A percentile compares a stretch with the other conserved stretches of the same genome.
Evolutionary conservation across 2,888 invertebrate species (phyloP).

Genomic region (Saturnia japonica): DNA sequence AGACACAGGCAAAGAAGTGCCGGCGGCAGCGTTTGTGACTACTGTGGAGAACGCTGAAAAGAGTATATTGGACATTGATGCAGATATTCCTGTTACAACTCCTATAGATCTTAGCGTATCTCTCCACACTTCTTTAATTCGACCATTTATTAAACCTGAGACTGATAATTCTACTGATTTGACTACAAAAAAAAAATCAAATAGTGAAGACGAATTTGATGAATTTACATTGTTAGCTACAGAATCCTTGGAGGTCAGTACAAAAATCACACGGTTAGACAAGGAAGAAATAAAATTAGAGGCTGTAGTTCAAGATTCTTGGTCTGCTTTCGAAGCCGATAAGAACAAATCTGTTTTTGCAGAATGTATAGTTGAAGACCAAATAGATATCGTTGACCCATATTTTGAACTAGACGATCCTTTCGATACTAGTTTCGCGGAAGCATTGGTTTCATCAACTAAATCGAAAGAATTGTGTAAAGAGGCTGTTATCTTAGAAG

Average conservation of each 20-base stretch:
- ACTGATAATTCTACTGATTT: conserved; percentile 33
- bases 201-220: conserved; percentile 85
- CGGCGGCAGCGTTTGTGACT: conserved; percentile 44
- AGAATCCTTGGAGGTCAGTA: conserved; percentile 86
- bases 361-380: conserved; percentile 73
- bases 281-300: conserved; percentile 64
- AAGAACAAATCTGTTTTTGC: conserved; percentile 73
- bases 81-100: conserved; percentile 84
- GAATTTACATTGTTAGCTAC: conserved; percentile 90
- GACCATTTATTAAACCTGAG: conserved; percentile 61
- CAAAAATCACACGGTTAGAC: conserved; percentile 73
- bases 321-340: conserved; percentile 85
- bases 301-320: conserved; percentile 79
- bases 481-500: conserved; percentile 66
- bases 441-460: conserved; percentile 84
- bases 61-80: conserved; percentile 89
- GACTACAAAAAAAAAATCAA: conserved; percentile 30
- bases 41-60: conserved; percentile 84
- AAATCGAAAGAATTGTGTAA: conserved; percentile 67
- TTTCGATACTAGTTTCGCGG: conserved; percentile 92
- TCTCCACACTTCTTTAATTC: conserved; percentile 79
- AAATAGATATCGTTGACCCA: conserved; percentile 68
- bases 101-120: conserved; percentile 88
- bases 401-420: conserved; percentile 87
- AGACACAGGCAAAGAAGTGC: conserved; percentile 69